A percentile compares a stretch with the other conserved stretches of the same genome.
Evolutionary conservation across 2,888 invertebrate genomes (phyloP).

Genomic region (Reticulitermes lucifugus): DNA sequence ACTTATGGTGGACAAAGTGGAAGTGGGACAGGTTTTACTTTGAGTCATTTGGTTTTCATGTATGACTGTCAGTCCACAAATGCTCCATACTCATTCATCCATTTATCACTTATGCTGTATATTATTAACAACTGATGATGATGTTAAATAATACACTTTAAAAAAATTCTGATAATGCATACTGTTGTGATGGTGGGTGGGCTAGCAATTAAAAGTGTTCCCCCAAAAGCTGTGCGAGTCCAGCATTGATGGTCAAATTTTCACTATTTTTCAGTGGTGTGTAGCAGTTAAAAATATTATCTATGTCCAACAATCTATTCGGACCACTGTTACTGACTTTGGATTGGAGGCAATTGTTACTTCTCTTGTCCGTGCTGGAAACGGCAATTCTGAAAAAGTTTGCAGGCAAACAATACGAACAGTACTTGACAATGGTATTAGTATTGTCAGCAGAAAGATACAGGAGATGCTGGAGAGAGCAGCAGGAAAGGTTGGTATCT

Average conservation of each 20-base stretch:
- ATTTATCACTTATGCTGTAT: no score
- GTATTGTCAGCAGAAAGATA: constrained; percentile 90
- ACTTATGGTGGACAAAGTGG: no score
- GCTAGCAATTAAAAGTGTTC: no score
- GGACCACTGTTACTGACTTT: constrained; percentile 86
- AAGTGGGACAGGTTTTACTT: no score
- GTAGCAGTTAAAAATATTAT: constrained; percentile 97
- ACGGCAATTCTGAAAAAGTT: constrained; percentile 81
- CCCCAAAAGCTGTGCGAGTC: no score
- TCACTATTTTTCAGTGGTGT: constrained; percentile 74
- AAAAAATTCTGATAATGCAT: no score
- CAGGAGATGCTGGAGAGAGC: constrained; percentile 86
- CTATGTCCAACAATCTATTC: constrained; percentile 88
- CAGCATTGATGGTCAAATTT: no score
- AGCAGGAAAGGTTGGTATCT: constrained; percentile 75
- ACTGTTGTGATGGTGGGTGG: no score
- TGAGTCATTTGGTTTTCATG: no score
- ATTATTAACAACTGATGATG: no score
- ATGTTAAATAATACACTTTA: no score
- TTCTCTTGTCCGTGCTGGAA: constrained; percentile 77
- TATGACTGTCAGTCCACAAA: no score
- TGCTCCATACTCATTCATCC: background rate
- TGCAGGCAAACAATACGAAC: constrained; percentile 84
- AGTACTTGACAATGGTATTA: constrained; percentile 88
- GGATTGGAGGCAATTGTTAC: constrained; percentile 83